Base-by-base conservation (phyloP, 1,140 invertebrate species). In the Drosophila cardini region DNA sequence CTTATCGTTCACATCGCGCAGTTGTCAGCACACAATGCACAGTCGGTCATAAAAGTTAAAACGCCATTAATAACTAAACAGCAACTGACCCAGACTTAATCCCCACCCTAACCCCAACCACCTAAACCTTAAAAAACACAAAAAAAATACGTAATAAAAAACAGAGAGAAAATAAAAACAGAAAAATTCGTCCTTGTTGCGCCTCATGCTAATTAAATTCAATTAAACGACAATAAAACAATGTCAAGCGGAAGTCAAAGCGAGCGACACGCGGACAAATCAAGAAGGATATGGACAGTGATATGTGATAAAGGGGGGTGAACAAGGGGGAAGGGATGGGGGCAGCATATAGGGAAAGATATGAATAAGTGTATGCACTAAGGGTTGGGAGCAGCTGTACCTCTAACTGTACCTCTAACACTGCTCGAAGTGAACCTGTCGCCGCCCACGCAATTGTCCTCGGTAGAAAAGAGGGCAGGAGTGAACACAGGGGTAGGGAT, bases 181-280 rank as follows among this genome's bases (percentile, higher is more conserved):
- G 48, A 70, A 30, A 18, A 75, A 76, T 63, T 52, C 68, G 77
- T 85, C 83, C 68, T 87, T 73, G 76, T 62, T 55, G 79, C 65
- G 83, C 76, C 83, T 87, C 75, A 82, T 78, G 82, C 87, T 91
- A 90, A 90, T 90, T 90, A 90, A 90, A 90, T 90, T 90, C 87
- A 90, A 90, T 90, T 90, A 90, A 90, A 90, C 78, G 87, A 89
- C 89, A 90, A 90, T 90, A 89, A 91, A 90, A 89, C 84, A 91
- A 84, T 90, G 89, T 90, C 83, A 90, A 89, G 75, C 83, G 80
- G 86, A 86, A 84, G 80, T 90, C 75, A 90, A 58, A 38, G 38
- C 38, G 38, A 21, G 68, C 67, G 67, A 62, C 50, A 70, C 50
- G 68, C 63, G 50, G 63, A 40, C 40, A 11, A 26, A 53, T 46